These are phyloP conservation scores for Cistogaster globosa DNA, from an alignment of 2,888 invertebrate species.

Conservation along the genomic window DNA sequence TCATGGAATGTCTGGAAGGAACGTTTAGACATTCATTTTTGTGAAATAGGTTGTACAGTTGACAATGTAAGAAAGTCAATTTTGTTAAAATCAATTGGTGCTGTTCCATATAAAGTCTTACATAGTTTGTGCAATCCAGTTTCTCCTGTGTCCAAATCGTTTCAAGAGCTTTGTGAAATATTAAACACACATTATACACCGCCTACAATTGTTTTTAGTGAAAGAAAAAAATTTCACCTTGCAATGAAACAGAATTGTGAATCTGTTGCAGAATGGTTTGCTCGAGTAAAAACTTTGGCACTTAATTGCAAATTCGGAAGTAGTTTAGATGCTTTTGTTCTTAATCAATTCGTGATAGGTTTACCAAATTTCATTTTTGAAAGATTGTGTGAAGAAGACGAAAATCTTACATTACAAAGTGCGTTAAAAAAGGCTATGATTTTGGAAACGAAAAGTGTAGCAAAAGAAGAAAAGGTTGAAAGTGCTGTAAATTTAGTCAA, in stretches of 20 bases:
- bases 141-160: conserved; percentile 45
- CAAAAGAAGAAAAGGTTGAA: no score
- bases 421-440: background rate
- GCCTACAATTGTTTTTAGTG: conserved; percentile 49
- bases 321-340: conserved; percentile 32
- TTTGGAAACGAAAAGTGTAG: no score
- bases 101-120: conserved; percentile 30
- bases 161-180: conserved; percentile 34
- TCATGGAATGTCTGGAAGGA: conserved; percentile 20
- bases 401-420: no score
- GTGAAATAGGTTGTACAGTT: conserved; percentile 41
- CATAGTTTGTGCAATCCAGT: conserved; percentile 32
- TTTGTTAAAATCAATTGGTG: conserved; percentile 16
- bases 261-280: conserved; percentile 42
- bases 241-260: conserved; percentile 27
- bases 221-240: conserved; percentile 8
- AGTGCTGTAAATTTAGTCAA: no score
- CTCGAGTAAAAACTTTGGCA: conserved; percentile 44
- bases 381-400: no score
- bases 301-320: conserved; percentile 47
- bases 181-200: conserved; percentile 47
- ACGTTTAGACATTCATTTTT: conserved; percentile 35
- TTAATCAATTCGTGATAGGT: conserved; percentile 47
- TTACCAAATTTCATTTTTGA: conserved; percentile 34
- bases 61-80: conserved; percentile 39